Evolutionary conservation across 1,140 invertebrate species (phyloP).

Genomic region (Spodoptera litura): DNA sequence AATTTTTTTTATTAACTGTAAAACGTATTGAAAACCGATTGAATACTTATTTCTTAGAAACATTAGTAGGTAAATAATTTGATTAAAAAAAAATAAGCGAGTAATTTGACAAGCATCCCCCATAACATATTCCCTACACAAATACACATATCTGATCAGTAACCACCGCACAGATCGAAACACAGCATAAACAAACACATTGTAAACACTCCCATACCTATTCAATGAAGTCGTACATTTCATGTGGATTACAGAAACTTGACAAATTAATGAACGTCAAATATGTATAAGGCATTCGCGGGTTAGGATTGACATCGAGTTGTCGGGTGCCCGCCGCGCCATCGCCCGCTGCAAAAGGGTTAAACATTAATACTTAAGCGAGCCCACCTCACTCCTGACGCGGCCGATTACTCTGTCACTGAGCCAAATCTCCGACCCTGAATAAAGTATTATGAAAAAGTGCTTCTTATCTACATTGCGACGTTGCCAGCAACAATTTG

Average conservation of each 20-base stretch:
- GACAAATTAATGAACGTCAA: slow-evolving; percentile 84
- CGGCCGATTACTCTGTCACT: slow-evolving; percentile 82
- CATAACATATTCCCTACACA: no score
- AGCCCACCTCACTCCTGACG: slow-evolving; percentile 76
- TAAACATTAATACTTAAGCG: slow-evolving; percentile 83
- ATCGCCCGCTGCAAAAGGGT: slow-evolving; percentile 77
- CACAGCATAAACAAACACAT: slow-evolving; percentile 1
- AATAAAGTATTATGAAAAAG: slow-evolving; percentile 86
- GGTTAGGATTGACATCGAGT: slow-evolving; percentile 77
- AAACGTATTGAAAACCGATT: no score
- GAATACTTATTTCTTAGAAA: no score
- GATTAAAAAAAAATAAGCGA: no score
- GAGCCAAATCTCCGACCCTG: slow-evolving; percentile 78
- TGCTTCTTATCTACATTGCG: slow-evolving; percentile 76
- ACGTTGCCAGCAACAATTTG: slow-evolving; percentile 61
- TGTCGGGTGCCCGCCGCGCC: slow-evolving; percentile 67
- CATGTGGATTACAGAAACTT: slow-evolving; percentile 56
- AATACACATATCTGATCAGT: background rate
- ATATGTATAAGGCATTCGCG: slow-evolving; percentile 73
- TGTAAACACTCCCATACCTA: slow-evolving; percentile 47
- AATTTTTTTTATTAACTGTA: no score
- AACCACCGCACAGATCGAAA: background rate
- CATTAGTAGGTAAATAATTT: no score
- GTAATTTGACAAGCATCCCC: no score
- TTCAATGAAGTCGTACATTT: slow-evolving; percentile 40